Conservation (phyloP, 1,140 invertebrate genomes). For the Dermatophagoides farinae region DNA sequence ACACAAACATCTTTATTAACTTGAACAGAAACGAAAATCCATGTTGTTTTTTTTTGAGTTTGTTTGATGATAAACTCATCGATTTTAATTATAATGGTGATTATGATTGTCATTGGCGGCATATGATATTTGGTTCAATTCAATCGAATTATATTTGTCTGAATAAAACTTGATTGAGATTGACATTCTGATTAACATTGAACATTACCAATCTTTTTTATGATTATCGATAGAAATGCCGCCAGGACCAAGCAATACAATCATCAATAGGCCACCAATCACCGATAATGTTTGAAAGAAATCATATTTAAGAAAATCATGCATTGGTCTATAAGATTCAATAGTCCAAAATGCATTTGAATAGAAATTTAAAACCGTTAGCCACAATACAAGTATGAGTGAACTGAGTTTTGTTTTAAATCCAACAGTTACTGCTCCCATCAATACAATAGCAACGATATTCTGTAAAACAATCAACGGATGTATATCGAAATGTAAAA, state of each 20-base stretch:
- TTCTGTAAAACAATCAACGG: constrained; percentile 71
- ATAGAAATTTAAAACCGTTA: constrained; percentile 63
- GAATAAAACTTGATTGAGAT: no score
- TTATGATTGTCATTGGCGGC: no score
- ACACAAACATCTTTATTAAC: no score
- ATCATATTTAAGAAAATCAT: constrained; percentile 99
- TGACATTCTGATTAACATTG: background rate
- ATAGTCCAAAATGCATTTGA: constrained; percentile 97
- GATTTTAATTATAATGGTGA: no score
- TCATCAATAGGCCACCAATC: constrained; percentile 93
- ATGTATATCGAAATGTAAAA: constrained; percentile 77
- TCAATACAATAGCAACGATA: constrained; percentile 73
- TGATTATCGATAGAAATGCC: constrained; percentile 98
- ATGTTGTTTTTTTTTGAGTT: no score
- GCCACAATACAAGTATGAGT: constrained; percentile 69
- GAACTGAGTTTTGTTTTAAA: constrained; percentile 98
- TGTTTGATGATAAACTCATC: no score
- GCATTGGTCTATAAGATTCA: constrained; percentile 73
- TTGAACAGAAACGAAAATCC: no score
- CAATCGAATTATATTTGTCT: no score
- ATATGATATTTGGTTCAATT: no score
- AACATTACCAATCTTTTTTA: constrained; percentile 82
- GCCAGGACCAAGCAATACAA: constrained; percentile 90
- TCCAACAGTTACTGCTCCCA: constrained; percentile 87
- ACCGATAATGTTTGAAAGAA: constrained; percentile 99